These are phyloP conservation scores for Apis dorsata DNA, from an alignment of 1,140 invertebrate genomes.

Conservation along the genomic window DNA sequence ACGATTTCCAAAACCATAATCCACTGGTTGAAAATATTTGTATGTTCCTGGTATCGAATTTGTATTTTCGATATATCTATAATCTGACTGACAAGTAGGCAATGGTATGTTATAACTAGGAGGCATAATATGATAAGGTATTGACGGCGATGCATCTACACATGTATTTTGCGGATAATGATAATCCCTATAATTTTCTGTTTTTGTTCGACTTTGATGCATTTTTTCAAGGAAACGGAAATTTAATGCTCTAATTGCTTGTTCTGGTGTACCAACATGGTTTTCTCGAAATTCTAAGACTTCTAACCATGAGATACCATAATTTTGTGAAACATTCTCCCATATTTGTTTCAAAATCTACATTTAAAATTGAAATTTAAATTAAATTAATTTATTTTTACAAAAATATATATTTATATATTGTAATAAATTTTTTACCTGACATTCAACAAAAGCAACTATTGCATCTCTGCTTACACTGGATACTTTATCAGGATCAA, in stretches of 20 bases:
- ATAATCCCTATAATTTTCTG: slow-evolving; percentile 60
- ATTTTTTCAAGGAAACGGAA: slow-evolving; percentile 77
- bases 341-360: slow-evolving; percentile 84
- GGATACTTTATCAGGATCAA: slow-evolving; percentile 89
- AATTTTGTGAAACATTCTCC: slow-evolving; percentile 81
- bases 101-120: slow-evolving; percentile 67
- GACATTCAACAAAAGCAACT: slow-evolving; percentile 93
- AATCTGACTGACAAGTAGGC: slow-evolving; percentile 58
- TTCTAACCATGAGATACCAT: slow-evolving; percentile 83
- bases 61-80: slow-evolving; percentile 63
- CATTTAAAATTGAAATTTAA: slow-evolving; percentile 32
- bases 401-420: not conserved
- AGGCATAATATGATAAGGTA: slow-evolving; percentile 64
- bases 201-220: slow-evolving; percentile 68
- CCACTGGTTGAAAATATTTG: slow-evolving; percentile 53
- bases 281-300: slow-evolving; percentile 84
- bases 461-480: slow-evolving; percentile 90
- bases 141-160: slow-evolving; percentile 27
- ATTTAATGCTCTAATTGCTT: slow-evolving; percentile 79
- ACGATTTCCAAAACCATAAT: slow-evolving; percentile 53
- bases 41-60: slow-evolving; percentile 43
- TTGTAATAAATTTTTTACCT: slow-evolving; percentile 80
- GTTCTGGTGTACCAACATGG: slow-evolving; percentile 82
- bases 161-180: slow-evolving; percentile 45
- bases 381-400: not conserved